Percentiles rank a stretch among this genome's conserved stretches.
Evolutionary conservation across 2,797 vertebrate genomes (phyloP).

Genomic region (Gymnoscopelus braueri): DNA sequence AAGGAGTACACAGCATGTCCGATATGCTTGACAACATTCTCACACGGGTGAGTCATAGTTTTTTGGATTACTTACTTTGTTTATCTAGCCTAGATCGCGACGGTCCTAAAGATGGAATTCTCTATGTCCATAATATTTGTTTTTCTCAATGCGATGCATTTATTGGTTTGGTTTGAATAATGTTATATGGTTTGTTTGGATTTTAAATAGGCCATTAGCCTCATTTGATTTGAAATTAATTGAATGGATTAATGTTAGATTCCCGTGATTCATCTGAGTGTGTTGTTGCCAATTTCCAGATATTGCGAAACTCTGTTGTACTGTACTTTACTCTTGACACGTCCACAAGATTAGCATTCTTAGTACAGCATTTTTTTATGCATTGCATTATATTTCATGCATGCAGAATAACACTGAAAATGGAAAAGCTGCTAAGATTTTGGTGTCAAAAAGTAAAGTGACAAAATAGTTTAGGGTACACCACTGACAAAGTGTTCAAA

Average conservation of each 20-base stretch:
- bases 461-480: too few species aligned
- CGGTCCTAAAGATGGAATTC: conserved; percentile 3
- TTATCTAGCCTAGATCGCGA: conserved; percentile 2
- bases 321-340: neutral
- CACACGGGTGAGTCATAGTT: conserved; percentile 70
- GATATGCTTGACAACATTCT: conserved; percentile 78
- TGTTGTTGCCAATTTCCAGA: neutral
- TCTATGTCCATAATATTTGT: conserved; percentile 8
- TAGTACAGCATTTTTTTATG: neutral
- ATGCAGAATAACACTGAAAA: neutral
- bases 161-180: neutral
- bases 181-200: neutral
- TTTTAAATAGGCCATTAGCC: too few species aligned
- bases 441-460: too few species aligned
- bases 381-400: neutral
- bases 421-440: too few species aligned
- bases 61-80: neutral
- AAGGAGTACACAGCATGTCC: conserved; percentile 78
- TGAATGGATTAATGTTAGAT: neutral
- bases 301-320: neutral
- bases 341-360: too few species aligned
- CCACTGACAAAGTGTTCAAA: neutral
- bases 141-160: neutral
- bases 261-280: neutral
- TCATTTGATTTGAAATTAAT: neutral